phyloP scores from a whole-genome alignment of 2,113 vertebrate species.

The Chionomys nivalis region DNA sequence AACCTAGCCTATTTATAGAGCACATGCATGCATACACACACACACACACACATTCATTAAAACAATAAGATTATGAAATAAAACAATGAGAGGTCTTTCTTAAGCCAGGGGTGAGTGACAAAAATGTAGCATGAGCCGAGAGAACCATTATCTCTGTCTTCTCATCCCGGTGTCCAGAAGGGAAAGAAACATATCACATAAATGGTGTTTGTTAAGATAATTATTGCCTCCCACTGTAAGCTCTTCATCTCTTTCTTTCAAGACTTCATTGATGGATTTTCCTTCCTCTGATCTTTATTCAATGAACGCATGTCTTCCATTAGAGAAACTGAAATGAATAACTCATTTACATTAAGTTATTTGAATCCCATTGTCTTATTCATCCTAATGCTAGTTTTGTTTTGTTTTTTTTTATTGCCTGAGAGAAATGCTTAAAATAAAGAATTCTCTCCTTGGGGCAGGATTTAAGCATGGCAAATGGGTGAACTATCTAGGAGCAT shows the following conservation, averaged over 20 bases:
- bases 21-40: neutral
- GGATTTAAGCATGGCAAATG: neutral
- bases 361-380: slow-evolving; percentile 30
- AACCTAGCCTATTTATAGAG: neutral
- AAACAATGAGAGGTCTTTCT: neutral
- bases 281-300: neutral
- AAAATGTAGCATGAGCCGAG: neutral
- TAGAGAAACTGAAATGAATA: slow-evolving; percentile 15
- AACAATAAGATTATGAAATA: neutral
- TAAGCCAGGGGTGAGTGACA: neutral
- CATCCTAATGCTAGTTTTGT: neutral
- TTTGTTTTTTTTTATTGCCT: slow-evolving; percentile 27
- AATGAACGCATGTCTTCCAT: neutral
- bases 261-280: neutral
- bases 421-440: slow-evolving; percentile 34
- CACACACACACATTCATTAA: neutral
- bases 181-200: neutral
- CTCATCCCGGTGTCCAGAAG: neutral
- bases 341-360: slow-evolving; percentile 17
- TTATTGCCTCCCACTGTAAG: neutral
- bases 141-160: neutral
- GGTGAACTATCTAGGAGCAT: neutral
- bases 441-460: neutral
- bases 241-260: slow-evolving; percentile 10
- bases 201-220: neutral